Evolutionary conservation across 2,797 vertebrate species (phyloP), one percentile per base, ranked within the genome.

Genomic region (Echiichthys vipera): DNA sequence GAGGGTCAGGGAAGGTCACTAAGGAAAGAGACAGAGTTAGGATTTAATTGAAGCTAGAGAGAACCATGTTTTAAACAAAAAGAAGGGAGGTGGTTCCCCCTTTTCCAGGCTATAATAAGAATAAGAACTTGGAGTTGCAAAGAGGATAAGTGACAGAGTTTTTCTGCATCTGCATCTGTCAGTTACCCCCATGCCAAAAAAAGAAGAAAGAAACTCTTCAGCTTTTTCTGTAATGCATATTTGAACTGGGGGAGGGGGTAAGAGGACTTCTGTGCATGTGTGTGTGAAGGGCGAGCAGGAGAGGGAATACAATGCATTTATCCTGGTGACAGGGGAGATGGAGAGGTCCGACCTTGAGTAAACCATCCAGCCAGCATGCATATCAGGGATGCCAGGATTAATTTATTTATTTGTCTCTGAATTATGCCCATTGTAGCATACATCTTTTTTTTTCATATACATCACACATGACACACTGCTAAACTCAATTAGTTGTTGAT

Each of bases 171-270:
- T 71, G 47, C 24, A 79, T 78, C 59, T 61, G 73, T 64, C 80
- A 73, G 81, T 80, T 36, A 20, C 45, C 46, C 40, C 55, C 45
- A 51, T 67, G 77, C 73, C 65, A 73, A 51, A 81, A 51, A 81
- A 57, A 71, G 25, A 80, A 29, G 55, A 72, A 70, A 65, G 62
- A 66, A 77, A 67, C 68, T 89, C 82, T 17, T 89, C 84, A 83
- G 70, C 55, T 56, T 43, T 63, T 66, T 66, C 73, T 65, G 50
- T 79, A 87, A 87, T 90, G 84, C 88, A 84, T 89, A 81, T 86
- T 73, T 83, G 67, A 84, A 81, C 78, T 73, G 74, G 62, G 47
- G 59, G 58, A 71, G 74, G 62, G 47, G 59, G 58, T 39, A 56
- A 78, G 37, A 68, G 73, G 57, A 55, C 25, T 18, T 53, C 11